Evolutionary conservation across 2,797 vertebrate species (phyloP), one percentile per base, ranked within the genome.

Genomic region (Muscicapa comitata): DNA sequence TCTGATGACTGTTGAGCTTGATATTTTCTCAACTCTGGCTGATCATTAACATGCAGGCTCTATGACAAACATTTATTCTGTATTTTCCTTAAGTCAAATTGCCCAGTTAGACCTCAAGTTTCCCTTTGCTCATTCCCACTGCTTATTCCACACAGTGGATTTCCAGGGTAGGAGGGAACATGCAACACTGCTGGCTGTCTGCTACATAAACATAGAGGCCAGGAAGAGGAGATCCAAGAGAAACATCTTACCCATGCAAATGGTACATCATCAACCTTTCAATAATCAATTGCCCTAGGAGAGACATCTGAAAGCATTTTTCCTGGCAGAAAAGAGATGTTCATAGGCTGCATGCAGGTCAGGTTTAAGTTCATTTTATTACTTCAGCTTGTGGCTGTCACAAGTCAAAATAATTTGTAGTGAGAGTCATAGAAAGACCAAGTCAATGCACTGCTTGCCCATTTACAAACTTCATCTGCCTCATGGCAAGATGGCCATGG

Each of bases 1-100:
- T 85, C 92, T 90, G 26, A 62, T 89, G 66, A 37, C 62, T 84
- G 17, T 17, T 62, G 35, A 93, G 12, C 31, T 83, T 48, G 54
- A 11, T 75, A 77, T 90, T 93, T 95, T 94, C 84, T 87, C 70
- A 63, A 10, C 21, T 70, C 62, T 59, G 43, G 48, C 65, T 88
- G 28, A 77, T 75, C 33, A 68, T 80, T 85, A 86, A 80, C 47
- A 59, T 70, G 35, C 45, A 80, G 37, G 65, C 73, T 78, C 33
- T 43, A 88, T 83, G 45, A 72, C 91, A 95, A 95, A 93, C 38
- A 92, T 94, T 96, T 93, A 94, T 95, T 89, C 58, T 88, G 92
- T 88, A 90, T 92, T 96, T 96, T 95, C 59, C 63, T 76, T 38
- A 77, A 95, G 86, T 79, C 81, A 66, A 87, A 78, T 82, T 83